Evolutionary conservation across 2,888 invertebrate species (phyloP).

Genomic region (Papilio protenor): DNA sequence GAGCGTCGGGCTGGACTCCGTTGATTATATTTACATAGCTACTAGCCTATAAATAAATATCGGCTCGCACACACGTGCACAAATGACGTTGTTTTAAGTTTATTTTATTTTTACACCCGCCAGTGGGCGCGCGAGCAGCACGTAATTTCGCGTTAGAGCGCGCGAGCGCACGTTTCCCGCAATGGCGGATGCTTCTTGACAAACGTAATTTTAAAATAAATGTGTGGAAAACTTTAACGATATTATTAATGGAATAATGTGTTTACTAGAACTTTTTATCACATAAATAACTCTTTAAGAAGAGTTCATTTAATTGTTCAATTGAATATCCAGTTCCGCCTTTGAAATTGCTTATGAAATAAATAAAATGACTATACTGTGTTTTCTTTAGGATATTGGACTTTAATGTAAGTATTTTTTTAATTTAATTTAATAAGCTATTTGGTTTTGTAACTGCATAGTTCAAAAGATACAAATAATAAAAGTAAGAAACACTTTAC

Average conservation of each 20-base stretch:
- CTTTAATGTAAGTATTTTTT: conserved; percentile 36
- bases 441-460: not conserved
- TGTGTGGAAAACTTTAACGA: conserved; percentile 24
- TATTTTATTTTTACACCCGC: conserved; percentile 84
- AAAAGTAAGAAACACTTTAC: not conserved
- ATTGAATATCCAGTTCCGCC: not conserved
- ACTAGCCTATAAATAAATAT: conserved; percentile 84
- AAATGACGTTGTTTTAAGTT: conserved; percentile 83
- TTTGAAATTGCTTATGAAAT: not conserved
- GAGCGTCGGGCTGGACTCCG: conserved; percentile 69
- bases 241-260: conserved; percentile 24
- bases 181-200: conserved; percentile 75
- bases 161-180: conserved; percentile 80
- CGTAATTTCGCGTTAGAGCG: conserved; percentile 84
- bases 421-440: not conserved
- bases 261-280: not conserved
- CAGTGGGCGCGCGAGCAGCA: conserved; percentile 73
- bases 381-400: conserved; percentile 32
- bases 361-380: conserved; percentile 4
- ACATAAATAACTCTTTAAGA: conserved; percentile 1
- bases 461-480: not conserved
- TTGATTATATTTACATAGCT: conserved; percentile 82
- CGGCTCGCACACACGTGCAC: conserved; percentile 81
- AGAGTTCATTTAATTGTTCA: not conserved
- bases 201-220: conserved; percentile 58